Evolutionary conservation across 2,797 vertebrate genomes (phyloP), one percentile per base, ranked within the genome.

Genomic region (Aulostomus chinensis): DNA sequence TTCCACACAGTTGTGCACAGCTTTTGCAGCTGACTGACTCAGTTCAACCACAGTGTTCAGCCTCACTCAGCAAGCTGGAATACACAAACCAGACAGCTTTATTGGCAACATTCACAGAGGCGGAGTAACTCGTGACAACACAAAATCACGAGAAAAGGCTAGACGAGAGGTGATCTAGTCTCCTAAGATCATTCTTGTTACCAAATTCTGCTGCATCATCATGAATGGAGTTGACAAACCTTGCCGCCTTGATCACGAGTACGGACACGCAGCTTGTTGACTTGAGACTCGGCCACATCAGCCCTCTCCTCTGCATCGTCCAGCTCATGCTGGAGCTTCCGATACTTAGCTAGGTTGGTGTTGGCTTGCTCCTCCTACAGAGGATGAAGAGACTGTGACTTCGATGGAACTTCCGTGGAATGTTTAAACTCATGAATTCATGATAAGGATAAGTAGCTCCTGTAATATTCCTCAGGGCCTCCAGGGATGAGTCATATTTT

Each of bases 251-350:
- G 81, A 51, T 91, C 90, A 0, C 88, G 83, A 49, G 91, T 94
- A 72, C 93, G 92, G 6, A 88, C 73, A 0, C 95, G 90, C 39
- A 97, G 85, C 84, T 98, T 97, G 88, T 97, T 97, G 83, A 93
- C 94, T 83, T 97, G 94, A 0, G 89, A 80, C 80, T 97, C 94
- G 0, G 95, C 96, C 0, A 84, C 88, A 46, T 96, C 94, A 0
- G 94, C 96, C 0, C 95, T 86, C 20, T 97, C 94, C 70, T 95
- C 95, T 0, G 95, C 95, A 0, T 97, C 94, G 0, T 97, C 94
- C n/a, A 97, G 78, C 74, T 95, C 94, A 0, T 97, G 95, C 85
- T 97, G 96, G 33, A 94, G 82, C 80, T 96, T 97, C 77, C 92
- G 92, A 72, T 84, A 96, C 88, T 96, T 97, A 25, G 92, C 87